Evolutionary conservation across 1,140 invertebrate species (phyloP).

Genomic region (Cydia amplana): DNA sequence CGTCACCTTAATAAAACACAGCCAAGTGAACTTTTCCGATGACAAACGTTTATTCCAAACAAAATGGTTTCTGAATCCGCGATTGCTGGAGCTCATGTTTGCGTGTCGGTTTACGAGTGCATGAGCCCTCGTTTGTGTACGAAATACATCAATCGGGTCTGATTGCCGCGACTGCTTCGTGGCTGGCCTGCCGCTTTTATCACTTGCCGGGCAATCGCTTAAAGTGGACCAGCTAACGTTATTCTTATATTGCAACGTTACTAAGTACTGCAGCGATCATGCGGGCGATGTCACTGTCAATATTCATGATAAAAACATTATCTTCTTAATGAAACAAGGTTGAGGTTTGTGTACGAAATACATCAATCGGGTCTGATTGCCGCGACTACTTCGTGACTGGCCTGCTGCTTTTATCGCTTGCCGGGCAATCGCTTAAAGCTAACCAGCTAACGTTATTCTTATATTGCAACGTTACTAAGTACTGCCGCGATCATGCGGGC

Average conservation of each 20-base stretch:
- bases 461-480: too few relatives aligned
- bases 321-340: too few relatives aligned
- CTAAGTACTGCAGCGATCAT: too few relatives aligned
- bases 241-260: neutral
- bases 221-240: neutral
- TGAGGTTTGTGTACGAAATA: too few relatives aligned
- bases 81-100: neutral
- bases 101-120: constrained; percentile 17
- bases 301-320: too few relatives aligned
- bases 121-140: constrained; percentile 28
- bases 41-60: neutral
- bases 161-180: constrained; percentile 20
- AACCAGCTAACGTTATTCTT: neutral
- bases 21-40: neutral
- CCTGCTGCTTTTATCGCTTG: neutral
- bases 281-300: too few relatives aligned
- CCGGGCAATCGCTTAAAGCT: neutral
- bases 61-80: neutral
- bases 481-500: too few relatives aligned
- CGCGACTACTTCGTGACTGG: neutral
- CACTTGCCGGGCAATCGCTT: neutral
- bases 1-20: too few relatives aligned
- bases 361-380: constrained; percentile 29
- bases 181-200: neutral
- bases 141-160: constrained; percentile 26